phyloP scores from a whole-genome alignment of 1,140 invertebrate species.

The Reticulitermes speratus region DNA sequence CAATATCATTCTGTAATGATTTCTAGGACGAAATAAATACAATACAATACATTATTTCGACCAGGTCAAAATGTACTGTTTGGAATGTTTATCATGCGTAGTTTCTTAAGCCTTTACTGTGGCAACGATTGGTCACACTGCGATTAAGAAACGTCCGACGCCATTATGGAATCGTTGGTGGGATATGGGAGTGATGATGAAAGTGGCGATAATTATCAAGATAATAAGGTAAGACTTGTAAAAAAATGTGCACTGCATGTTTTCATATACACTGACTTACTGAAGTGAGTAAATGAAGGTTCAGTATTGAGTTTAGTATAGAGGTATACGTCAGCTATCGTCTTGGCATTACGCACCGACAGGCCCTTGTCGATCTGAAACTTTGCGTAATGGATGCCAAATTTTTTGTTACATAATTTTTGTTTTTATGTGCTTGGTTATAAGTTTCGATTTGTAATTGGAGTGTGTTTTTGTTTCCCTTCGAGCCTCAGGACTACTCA shows the following conservation, averaged over 20 bases:
- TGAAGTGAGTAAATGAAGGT: no score
- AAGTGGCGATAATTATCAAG: conserved; percentile 19
- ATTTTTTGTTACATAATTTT: background rate
- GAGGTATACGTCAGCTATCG: background rate
- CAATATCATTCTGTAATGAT: no score
- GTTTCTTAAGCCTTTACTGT: background rate
- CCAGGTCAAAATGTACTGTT: no score
- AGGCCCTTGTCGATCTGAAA: background rate
- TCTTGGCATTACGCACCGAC: background rate
- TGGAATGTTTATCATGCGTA: background rate
- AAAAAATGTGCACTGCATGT: background rate
- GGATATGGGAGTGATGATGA: conserved; percentile 31
- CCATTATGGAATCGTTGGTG: conserved; percentile 31
- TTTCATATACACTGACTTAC: no score
- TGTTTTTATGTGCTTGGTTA: background rate
- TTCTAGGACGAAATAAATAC: no score
- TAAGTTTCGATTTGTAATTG: no score
- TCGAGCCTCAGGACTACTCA: background rate
- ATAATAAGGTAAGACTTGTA: conserved; percentile 20
- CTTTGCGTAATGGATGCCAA: background rate
- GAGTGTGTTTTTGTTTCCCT: background rate
- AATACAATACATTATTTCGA: no score
- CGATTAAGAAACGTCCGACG: background rate
- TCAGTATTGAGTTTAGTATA: background rate
- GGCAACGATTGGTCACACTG: background rate